These are phyloP conservation scores for Leptinotarsa haldemani DNA, from an alignment of 2,888 invertebrate species.

Conservation along the genomic window DNA sequence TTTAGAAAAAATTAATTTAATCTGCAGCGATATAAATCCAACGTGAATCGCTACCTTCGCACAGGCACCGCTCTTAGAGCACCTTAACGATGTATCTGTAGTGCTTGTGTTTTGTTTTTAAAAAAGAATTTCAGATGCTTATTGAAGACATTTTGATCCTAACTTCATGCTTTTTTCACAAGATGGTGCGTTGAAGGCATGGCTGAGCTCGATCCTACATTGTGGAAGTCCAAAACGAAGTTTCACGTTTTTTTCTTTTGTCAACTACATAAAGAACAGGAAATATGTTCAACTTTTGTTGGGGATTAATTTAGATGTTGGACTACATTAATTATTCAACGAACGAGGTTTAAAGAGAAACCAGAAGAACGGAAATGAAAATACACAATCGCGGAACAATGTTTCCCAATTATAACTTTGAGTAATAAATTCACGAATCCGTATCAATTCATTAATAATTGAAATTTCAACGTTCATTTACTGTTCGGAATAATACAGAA, in stretches of 20 bases:
- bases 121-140: too few species aligned
- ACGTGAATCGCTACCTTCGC: too few species aligned
- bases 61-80: too few species aligned
- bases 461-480: constrained; percentile 19
- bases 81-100: too few species aligned
- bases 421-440: constrained; percentile 17
- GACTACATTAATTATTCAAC: not conserved
- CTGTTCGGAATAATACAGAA: not conserved
- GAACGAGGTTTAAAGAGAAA: not conserved
- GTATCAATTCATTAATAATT: constrained; percentile 23
- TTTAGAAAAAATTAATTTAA: too few species aligned
- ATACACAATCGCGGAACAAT: constrained; percentile 12
- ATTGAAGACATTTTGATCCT: too few species aligned
- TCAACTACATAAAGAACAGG: not conserved
- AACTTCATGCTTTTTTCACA: too few species aligned
- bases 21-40: too few species aligned
- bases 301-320: not conserved
- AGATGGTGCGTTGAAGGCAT: too few species aligned
- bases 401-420: constrained; percentile 24
- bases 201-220: too few species aligned
- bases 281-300: not conserved
- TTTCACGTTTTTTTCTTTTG: not conserved
- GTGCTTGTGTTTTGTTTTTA: too few species aligned
- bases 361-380: constrained; percentile 16
- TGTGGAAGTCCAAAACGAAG: not conserved